These are phyloP conservation scores for Apodemus sylvaticus DNA, from an alignment of 2,113 vertebrate species.

Conservation along the genomic window DNA sequence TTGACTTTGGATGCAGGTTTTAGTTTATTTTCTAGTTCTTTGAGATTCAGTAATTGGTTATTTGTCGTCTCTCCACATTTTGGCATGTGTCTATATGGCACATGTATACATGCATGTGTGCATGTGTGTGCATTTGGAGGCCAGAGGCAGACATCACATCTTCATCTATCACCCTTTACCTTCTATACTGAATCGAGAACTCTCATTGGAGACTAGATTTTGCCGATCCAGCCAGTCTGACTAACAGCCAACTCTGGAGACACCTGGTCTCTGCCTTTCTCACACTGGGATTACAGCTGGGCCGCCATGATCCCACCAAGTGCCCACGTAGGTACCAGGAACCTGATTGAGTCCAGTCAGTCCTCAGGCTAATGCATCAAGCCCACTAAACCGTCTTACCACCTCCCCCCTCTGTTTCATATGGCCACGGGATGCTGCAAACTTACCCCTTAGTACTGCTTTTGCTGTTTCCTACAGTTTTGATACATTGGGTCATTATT, in stretches of 20 bases:
- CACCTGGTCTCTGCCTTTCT: no score
- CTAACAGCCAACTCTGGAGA: neutral
- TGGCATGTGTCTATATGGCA: no score
- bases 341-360: neutral
- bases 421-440: neutral
- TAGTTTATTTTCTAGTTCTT: neutral
- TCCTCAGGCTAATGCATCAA: neutral
- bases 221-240: neutral
- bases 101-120: neutral
- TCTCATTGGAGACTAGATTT: neutral
- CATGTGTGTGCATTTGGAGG: neutral
- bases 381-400: neutral
- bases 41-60: neutral
- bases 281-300: neutral
- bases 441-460: neutral
- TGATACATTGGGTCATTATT: neutral
- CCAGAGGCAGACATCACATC: neutral
- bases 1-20: neutral
- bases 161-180: neutral
- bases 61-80: neutral
- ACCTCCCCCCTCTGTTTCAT: neutral
- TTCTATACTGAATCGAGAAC: neutral
- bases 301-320: no score
- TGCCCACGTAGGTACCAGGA: neutral
- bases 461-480: neutral